A percentile compares a stretch with the other conserved stretches of the same genome.
phyloP scores from a whole-genome alignment of 2,888 invertebrate genomes.

The Mesodorylaimus sp. region DNA sequence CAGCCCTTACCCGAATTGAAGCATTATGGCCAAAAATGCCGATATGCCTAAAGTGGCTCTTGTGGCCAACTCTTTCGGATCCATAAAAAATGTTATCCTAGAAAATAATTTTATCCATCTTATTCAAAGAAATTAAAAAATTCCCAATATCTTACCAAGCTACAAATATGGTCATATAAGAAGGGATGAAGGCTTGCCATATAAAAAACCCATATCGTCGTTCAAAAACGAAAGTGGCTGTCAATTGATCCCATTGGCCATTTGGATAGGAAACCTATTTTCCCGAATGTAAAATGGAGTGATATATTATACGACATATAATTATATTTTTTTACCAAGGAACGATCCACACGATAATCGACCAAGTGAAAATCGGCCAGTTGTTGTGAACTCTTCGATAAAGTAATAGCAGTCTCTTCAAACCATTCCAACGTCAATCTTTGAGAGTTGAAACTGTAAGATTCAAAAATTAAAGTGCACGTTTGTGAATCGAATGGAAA shows the following conservation, averaged over 20 bases:
- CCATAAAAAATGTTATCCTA: constrained; percentile 12
- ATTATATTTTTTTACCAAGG: too few species aligned
- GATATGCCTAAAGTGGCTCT: constrained; percentile 10
- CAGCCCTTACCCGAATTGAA: constrained; percentile 14
- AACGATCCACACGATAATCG: too few species aligned
- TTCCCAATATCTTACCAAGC: too few species aligned
- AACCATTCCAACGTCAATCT: neutral
- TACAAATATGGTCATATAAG: constrained; percentile 11
- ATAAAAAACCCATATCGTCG: constrained; percentile 10
- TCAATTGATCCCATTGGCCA: constrained; percentile 11
- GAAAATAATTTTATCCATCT: too few species aligned
- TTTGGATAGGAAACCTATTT: too few species aligned
- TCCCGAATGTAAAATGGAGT: too few species aligned
- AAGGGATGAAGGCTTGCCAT: constrained; percentile 10
- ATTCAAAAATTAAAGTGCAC: constrained; percentile 10
- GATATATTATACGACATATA: too few species aligned
- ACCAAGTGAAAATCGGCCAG: too few species aligned
- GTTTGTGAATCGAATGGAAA: constrained; percentile 12
- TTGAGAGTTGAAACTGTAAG: constrained; percentile 10
- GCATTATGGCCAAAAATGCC: constrained; percentile 12
- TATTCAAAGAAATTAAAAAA: too few species aligned
- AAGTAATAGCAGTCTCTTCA: constrained; percentile 1
- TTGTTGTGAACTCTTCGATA: constrained; percentile 5
- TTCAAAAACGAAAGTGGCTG: constrained; percentile 8
- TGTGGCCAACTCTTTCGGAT: constrained; percentile 6